Base-by-base conservation (phyloP, 2,113 vertebrate genomes). In the Elachura formosa region DNA sequence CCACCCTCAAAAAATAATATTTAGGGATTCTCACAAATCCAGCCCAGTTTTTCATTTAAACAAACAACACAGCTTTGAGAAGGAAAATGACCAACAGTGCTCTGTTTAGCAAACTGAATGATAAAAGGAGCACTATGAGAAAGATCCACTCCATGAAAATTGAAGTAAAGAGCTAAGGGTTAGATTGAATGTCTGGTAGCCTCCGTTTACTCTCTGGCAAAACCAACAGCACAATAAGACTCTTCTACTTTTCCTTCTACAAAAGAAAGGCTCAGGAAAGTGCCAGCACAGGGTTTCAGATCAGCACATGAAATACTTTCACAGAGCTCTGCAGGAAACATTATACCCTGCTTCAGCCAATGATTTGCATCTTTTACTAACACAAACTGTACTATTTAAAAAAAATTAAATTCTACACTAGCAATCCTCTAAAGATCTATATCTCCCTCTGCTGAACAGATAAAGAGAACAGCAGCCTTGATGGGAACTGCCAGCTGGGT, bases 371-470 rank as follows among this genome's bases (percentile, higher is more conserved):
- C 66, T 77, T 59, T 55, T 38, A 38, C 43, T 73, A 84, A 76
- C 49, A 89, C 26, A 28, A 90, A 62, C 56, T 36, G 41, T 7
- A 45, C n/a, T 38, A 7, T 40, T 54, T 67, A 41, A 41, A 2
- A 10, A 24, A 51, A 11, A 77, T 74, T 12, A 38, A 13, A 17
- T 28, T 63, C 41, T 69, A 82, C 66, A 91, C 29, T n/a, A 93
- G 61, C 62, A 87, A 86, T 96, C 79, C 85, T 89, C 71, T 87
- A 33, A 72, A 95, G 86, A 96, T 96, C 92, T 94, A 26, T 85
- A 96, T 94, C 94, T 96, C 93, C 91, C 94, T 93, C 94, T 96
- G 79, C 93, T 95, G 93, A 94, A 92, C 76, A 94, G 75, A 96
- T 36, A 52, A 95, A 84, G 68, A 71, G 77, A 96, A 95, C 36